Conservation (phyloP, 2,888 invertebrate genomes). For the Phalangium opilio region DNA sequence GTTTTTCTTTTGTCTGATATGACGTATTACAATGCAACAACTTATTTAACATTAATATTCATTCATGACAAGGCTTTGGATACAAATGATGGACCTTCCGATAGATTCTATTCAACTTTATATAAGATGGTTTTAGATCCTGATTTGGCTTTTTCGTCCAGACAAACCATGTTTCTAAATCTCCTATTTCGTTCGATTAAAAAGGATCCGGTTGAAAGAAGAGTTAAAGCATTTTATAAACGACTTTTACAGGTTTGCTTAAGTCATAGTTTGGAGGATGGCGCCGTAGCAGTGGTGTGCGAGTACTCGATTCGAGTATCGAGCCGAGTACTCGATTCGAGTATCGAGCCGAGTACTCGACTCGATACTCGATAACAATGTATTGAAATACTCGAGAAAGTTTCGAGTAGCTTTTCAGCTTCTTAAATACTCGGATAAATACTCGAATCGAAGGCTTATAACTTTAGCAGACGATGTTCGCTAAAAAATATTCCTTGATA, state of each 20-base stretch:
- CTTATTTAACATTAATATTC: slow-evolving; percentile 32
- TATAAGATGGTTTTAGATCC: slow-evolving; percentile 72
- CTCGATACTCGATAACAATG: too few relatives aligned
- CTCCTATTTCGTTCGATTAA: slow-evolving; percentile 70
- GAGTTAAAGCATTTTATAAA: slow-evolving; percentile 73
- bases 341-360: too few relatives aligned
- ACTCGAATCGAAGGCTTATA: too few relatives aligned
- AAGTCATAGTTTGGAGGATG: not conserved
- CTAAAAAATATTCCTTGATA: too few relatives aligned
- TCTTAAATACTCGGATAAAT: too few relatives aligned
- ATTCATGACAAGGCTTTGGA: slow-evolving; percentile 42
- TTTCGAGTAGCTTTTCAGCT: too few relatives aligned
- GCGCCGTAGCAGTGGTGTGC: too few relatives aligned
- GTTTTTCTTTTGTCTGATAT: not conserved
- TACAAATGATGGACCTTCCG: slow-evolving; percentile 24
- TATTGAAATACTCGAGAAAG: too few relatives aligned
- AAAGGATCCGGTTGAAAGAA: slow-evolving; percentile 50
- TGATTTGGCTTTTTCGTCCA: slow-evolving; percentile 45
- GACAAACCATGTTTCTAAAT: slow-evolving; percentile 59
- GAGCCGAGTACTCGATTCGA: too few relatives aligned
- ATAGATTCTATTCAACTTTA: slow-evolving; percentile 57
- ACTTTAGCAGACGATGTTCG: too few relatives aligned
- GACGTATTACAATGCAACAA: not conserved
- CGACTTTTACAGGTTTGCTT: slow-evolving; percentile 49
- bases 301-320: too few relatives aligned